Percentiles rank a stretch among this genome's conserved stretches.
phyloP scores from a whole-genome alignment of 2,113 vertebrate species.

The Phyllopteryx taeniolatus region DNA sequence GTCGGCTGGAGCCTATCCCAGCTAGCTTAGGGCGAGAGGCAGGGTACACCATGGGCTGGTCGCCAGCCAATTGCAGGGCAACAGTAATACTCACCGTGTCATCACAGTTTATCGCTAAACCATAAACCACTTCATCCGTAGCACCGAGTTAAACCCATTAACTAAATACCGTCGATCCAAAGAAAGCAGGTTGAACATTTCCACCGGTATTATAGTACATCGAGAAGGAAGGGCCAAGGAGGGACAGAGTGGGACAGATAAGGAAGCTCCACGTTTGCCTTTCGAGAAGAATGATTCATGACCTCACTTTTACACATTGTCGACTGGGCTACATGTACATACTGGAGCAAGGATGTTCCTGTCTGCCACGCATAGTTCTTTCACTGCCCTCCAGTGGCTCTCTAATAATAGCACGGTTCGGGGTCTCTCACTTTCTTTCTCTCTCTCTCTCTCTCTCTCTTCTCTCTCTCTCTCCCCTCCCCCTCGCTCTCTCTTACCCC shows the following conservation, averaged over 20 bases:
- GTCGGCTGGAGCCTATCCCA: not conserved
- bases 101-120: not conserved
- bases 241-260: slow-evolving; percentile 22
- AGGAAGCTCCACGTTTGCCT: slow-evolving; percentile 44
- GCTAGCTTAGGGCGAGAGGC: not conserved
- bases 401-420: slow-evolving; percentile 47
- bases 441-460: slow-evolving; percentile 3
- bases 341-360: slow-evolving; percentile 33
- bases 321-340: slow-evolving; percentile 54
- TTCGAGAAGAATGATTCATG: slow-evolving; percentile 60
- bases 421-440: slow-evolving; percentile 12
- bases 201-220: not conserved
- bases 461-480: slow-evolving; percentile 8
- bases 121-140: not conserved
- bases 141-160: not conserved
- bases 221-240: slow-evolving; percentile 28
- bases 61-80: too few species aligned
- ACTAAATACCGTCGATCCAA: not conserved
- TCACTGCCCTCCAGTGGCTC: slow-evolving; percentile 77
- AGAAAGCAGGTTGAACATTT: slow-evolving; percentile 18
- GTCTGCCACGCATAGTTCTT: slow-evolving; percentile 49
- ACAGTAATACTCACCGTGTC: not conserved
- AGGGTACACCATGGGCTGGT: too few species aligned
- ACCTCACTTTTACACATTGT: slow-evolving; percentile 69
- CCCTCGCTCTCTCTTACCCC: slow-evolving; percentile 7